phyloP scores from a whole-genome alignment of 2,888 invertebrate species.

The Apodemia mormo region DNA sequence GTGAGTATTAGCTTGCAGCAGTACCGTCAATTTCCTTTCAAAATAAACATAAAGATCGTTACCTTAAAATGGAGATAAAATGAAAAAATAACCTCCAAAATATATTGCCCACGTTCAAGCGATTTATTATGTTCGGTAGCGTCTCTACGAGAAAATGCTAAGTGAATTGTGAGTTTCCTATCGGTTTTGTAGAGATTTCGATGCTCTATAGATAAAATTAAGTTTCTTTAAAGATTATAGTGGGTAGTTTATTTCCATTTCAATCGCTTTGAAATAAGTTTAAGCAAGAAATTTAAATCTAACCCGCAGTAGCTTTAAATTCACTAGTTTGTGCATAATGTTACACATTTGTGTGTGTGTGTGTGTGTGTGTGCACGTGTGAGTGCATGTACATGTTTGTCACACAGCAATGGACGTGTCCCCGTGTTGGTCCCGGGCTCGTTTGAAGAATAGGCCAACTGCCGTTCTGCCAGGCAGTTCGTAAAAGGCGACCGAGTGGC shows the following conservation, averaged over 20 bases:
- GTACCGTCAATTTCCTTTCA: not conserved
- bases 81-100: not conserved
- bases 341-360: too few species aligned
- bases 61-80: not conserved
- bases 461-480: too few species aligned
- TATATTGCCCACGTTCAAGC: conserved; percentile 2
- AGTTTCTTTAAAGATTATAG: conserved; percentile 3
- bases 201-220: conserved; percentile 5
- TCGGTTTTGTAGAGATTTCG: conserved; percentile 9
- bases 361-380: too few species aligned
- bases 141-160: conserved; percentile 6
- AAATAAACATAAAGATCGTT: not conserved
- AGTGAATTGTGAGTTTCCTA: conserved; percentile 12
- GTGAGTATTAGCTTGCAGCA: too few species aligned
- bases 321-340: not conserved
- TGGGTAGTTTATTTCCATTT: not conserved
- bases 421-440: too few species aligned
- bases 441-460: too few species aligned
- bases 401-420: too few species aligned
- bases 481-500: too few species aligned
- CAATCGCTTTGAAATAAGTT: not conserved
- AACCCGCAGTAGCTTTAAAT: not conserved
- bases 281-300: not conserved
- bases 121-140: conserved; percentile 8
- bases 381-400: too few species aligned